Conservation (phyloP, 2,797 vertebrate genomes). For the Corythornis leucogaster region DNA sequence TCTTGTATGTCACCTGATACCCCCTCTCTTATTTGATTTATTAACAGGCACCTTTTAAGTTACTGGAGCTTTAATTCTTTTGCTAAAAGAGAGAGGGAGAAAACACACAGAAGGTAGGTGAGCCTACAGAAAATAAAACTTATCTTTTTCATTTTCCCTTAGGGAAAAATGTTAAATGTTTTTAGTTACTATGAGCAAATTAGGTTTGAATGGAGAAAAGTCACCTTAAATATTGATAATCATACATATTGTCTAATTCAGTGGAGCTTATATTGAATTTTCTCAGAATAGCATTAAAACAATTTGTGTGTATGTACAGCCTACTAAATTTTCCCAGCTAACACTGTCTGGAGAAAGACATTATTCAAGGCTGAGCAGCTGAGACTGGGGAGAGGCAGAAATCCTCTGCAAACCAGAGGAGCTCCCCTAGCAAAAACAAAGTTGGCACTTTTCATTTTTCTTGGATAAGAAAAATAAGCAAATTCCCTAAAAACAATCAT, state of each 20-base stretch:
- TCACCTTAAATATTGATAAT: not conserved
- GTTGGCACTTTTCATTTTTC: not conserved
- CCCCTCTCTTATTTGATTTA: not conserved
- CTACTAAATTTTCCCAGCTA: not conserved
- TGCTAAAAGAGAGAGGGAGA: not conserved
- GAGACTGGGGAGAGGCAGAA: not conserved
- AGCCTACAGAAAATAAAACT: not conserved
- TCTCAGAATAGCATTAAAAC: not conserved
- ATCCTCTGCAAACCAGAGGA: not conserved
- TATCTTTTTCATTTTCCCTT: not conserved
- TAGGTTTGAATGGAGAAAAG: not conserved
- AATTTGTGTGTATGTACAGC: not conserved
- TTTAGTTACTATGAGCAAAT: slow-evolving; percentile 19
- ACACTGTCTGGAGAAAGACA: not conserved
- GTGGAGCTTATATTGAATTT: not conserved
- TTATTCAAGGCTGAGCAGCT: not conserved
- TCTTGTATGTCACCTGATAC: not conserved
- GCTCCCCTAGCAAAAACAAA: not conserved
- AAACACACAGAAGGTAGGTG: not conserved
- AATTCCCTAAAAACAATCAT: not conserved
- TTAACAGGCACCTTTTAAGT: not conserved
- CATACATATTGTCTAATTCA: not conserved
- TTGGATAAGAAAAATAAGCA: not conserved
- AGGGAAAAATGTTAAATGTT: not conserved
- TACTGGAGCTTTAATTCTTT: not conserved